Evolutionary conservation across 1,140 invertebrate genomes (phyloP).

Genomic region (Drosophila ohnishii): DNA sequence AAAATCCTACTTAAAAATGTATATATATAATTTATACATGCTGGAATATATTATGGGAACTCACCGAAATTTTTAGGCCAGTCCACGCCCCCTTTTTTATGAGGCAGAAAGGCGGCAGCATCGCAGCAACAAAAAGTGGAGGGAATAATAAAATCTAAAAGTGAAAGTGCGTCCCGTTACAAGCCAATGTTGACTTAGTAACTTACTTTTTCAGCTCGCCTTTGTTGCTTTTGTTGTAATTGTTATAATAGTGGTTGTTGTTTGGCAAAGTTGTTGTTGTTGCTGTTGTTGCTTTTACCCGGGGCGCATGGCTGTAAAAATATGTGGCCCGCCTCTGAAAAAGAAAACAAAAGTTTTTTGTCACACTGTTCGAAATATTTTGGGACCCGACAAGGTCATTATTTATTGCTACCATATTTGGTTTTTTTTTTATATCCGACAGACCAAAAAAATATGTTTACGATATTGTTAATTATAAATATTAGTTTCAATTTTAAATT

Average conservation of each 20-base stretch:
- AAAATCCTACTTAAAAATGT: no score
- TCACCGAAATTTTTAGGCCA: conserved; percentile 34
- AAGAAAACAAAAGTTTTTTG: conserved; percentile 69
- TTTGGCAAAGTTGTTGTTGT: background rate
- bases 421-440: background rate
- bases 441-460: background rate
- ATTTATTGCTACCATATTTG: background rate
- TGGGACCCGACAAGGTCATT: background rate
- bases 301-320: conserved; percentile 53
- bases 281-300: conserved; percentile 26
- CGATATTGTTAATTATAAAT: background rate
- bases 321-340: conserved; percentile 42
- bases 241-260: conserved; percentile 14
- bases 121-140: conserved; percentile 6
- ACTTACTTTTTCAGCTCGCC: conserved; percentile 60
- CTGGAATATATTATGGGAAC: conserved; percentile 4
- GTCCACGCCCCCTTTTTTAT: conserved; percentile 31
- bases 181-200: conserved; percentile 72
- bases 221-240: conserved; percentile 13
- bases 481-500: no score
- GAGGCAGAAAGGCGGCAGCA: conserved; percentile 6
- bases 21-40: background rate
- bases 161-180: conserved; percentile 75
- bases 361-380: conserved; percentile 19
- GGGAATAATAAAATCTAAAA: conserved; percentile 23